Conservation (phyloP, 2,888 invertebrate genomes). For the Phrixothrix hirtus region DNA sequence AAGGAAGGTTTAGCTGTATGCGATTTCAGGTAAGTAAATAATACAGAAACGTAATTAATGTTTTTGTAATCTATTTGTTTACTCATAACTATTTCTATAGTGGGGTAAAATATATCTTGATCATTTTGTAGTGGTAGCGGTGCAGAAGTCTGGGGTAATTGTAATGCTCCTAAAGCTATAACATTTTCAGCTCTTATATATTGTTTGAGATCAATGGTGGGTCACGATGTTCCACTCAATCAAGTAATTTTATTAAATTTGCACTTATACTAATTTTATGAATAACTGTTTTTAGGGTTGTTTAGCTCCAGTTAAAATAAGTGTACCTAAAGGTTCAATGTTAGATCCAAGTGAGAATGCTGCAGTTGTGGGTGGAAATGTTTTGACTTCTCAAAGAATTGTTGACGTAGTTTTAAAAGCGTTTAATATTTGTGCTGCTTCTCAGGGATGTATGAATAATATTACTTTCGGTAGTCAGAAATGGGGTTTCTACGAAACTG, state of each 20-base stretch:
- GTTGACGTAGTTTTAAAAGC: conserved; percentile 96
- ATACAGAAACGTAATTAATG: too few species aligned
- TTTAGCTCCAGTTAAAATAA: conserved; percentile 80
- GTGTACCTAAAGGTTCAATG: conserved; percentile 84
- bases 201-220: conserved; percentile 96
- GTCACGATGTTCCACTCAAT: conserved; percentile 95
- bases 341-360: conserved; percentile 90
- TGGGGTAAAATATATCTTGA: too few species aligned
- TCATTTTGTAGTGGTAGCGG: conserved; percentile 85
- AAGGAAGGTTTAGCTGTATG: conserved; percentile 76
- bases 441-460: conserved; percentile 98
- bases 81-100: too few species aligned
- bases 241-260: too few species aligned
- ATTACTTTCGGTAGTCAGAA: conserved; percentile 90
- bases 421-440: conserved; percentile 76
- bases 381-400: conserved; percentile 94
- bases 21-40: conserved; percentile 73
- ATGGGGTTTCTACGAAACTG: conserved; percentile 98
- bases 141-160: conserved; percentile 93
- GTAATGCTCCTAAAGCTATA: conserved; percentile 95
- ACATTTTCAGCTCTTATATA: conserved; percentile 96
- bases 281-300: conserved; percentile 72
- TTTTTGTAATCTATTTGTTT: too few species aligned
- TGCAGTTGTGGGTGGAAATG: conserved; percentile 98
- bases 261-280: too few species aligned